Percentiles rank a stretch among this genome's conserved stretches.
Conservation (phyloP, 2,797 vertebrate species). For the Scarus forsteni region DNA sequence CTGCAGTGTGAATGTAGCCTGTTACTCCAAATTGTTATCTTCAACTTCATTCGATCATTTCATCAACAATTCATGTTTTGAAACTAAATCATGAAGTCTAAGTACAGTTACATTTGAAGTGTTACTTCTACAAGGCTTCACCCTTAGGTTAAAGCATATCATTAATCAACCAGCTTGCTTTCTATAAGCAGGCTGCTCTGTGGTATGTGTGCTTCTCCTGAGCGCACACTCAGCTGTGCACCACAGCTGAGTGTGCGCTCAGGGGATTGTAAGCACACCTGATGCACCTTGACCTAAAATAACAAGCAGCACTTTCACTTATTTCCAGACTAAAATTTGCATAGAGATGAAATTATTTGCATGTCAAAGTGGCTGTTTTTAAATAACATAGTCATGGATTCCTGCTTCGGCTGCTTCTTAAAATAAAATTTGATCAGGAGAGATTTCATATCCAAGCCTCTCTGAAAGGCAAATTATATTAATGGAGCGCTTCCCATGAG, state of each 20-base stretch:
- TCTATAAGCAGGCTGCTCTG: not conserved
- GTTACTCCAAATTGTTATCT: no score
- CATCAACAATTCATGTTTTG: not conserved
- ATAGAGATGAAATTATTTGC: slow-evolving; percentile 19
- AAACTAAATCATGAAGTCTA: not conserved
- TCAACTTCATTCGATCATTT: no score
- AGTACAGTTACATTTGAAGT: not conserved
- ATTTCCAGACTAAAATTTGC: not conserved
- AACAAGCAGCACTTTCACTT: slow-evolving; percentile 10
- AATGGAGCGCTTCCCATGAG: not conserved
- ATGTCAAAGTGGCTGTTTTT: slow-evolving; percentile 17
- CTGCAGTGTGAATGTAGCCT: no score
- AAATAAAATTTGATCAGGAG: slow-evolving; percentile 15
- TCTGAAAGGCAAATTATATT: slow-evolving; percentile 1
- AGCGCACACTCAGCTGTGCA: slow-evolving; percentile 4
- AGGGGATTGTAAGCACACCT: slow-evolving; percentile 7
- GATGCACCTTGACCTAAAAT: slow-evolving; percentile 30
- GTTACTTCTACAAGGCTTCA: not conserved
- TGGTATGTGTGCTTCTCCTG: not conserved
- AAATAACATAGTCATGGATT: not conserved
- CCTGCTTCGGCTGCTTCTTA: not conserved
- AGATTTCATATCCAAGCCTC: not conserved
- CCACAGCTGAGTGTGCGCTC: slow-evolving; percentile 19
- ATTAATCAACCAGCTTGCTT: slow-evolving; percentile 21
- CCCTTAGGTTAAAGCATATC: not conserved